A percentile compares a stretch with the other conserved stretches of the same genome.
phyloP scores from a whole-genome alignment of 2,797 vertebrate genomes.

The Sebastes trivittatus region DNA sequence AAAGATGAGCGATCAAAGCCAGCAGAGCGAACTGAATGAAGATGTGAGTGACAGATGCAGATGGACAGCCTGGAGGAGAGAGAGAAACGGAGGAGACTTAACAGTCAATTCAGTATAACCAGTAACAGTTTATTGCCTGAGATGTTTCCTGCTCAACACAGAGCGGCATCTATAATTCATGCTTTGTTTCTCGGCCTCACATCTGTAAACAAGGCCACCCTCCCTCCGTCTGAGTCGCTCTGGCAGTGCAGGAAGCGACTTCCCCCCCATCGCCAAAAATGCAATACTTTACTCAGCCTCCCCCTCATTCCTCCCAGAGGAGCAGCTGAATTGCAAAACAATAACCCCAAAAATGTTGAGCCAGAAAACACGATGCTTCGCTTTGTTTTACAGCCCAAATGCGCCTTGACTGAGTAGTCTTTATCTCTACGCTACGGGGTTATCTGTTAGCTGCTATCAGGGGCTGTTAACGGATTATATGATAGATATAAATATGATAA shows the following conservation, averaged over 20 bases:
- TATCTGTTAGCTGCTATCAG: not conserved
- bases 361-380: not conserved
- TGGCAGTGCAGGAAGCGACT: not conserved
- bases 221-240: not conserved
- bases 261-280: not conserved
- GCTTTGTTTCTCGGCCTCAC: constrained; percentile 22
- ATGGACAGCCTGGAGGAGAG: not conserved
- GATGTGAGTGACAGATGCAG: not conserved
- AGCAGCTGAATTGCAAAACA: not conserved
- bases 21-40: not conserved
- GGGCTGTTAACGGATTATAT: not conserved
- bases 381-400: constrained; percentile 4
- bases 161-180: constrained; percentile 53
- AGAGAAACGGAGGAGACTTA: not conserved
- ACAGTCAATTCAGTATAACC: not conserved
- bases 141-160: constrained; percentile 23
- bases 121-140: constrained; percentile 3
- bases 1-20: not conserved
- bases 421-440: not conserved
- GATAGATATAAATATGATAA: not conserved
- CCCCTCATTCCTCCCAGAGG: not conserved
- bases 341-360: constrained; percentile 18
- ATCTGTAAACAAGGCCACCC: constrained; percentile 48
- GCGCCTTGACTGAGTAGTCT: not conserved
- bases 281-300: not conserved